Percentiles rank a stretch among this genome's conserved stretches.
Conservation (phyloP, 2,888 invertebrate genomes). For the Temnothorax ravouxi region DNA sequence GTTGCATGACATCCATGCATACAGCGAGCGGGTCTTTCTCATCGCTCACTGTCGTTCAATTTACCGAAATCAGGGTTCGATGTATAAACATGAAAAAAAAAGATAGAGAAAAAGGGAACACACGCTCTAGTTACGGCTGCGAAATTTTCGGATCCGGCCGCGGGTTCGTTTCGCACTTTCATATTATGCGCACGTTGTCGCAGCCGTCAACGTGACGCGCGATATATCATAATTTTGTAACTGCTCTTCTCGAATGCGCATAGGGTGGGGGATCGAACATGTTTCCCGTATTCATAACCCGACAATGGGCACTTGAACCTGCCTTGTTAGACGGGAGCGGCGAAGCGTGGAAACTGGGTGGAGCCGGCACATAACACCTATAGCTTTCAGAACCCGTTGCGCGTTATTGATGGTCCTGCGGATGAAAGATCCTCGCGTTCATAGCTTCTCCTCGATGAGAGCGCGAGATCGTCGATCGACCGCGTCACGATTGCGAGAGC, state of each 20-base stretch:
- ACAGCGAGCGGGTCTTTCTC: not conserved
- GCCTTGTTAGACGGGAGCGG: conserved; percentile 79
- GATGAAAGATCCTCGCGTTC: conserved; percentile 56
- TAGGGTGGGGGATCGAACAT: conserved; percentile 66
- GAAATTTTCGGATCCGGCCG: conserved; percentile 34
- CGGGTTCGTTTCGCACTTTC: conserved; percentile 61
- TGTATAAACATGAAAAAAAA: conserved; percentile 53
- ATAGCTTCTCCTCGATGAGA: conserved; percentile 45
- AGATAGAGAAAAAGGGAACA: conserved; percentile 18
- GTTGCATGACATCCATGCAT: not conserved
- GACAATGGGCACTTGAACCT: conserved; percentile 81
- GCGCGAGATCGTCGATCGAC: conserved; percentile 49
- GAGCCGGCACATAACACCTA: conserved; percentile 71
- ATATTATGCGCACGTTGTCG: conserved; percentile 47
- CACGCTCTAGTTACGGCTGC: not conserved
- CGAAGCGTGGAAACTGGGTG: conserved; percentile 81
- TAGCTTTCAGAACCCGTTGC: conserved; percentile 71
- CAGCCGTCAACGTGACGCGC: conserved; percentile 59
- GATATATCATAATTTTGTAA: conserved; percentile 83
- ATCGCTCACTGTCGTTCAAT: conserved; percentile 67
- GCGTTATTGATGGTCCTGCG: conserved; percentile 80
- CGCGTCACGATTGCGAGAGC: conserved; percentile 24
- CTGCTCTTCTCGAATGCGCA: conserved; percentile 61
- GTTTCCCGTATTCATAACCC: conserved; percentile 81
- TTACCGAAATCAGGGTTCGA: conserved; percentile 35